Evolutionary conservation across 2,113 vertebrate species (phyloP), one percentile per base, ranked within the genome.

Genomic region (Psettodes erumei): DNA sequence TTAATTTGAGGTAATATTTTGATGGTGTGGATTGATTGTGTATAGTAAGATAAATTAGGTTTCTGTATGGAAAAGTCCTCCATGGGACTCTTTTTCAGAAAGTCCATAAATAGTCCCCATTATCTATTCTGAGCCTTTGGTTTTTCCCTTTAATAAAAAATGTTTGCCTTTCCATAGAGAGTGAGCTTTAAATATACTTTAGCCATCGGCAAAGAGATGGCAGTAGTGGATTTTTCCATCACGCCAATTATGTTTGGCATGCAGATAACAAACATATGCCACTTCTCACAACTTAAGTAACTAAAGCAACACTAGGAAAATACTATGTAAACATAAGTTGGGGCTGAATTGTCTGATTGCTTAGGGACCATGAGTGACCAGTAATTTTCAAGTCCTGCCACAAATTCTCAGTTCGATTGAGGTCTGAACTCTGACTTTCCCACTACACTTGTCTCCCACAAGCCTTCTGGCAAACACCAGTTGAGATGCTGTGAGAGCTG

Each of bases 351-450:
- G 23, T 27, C 25, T 27, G 15, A 50, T 35, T 35, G 9, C 40
- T 25, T 2, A 5, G 4, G 3, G 8, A 32, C 19, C 12, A 13
- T 47, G 54, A 59, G 30, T 70, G 28, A 47, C 47, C 55, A 37
- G 30, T 48, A 18, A 53, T 48, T 62, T 62, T 63, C 18, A 42
- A n/a, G 75, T 71, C 55, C 37, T 45, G 16, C 12, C 43, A 72
- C 28, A 43, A 43, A 59, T 65, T 65, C 35, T 50, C 27, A 60
- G 18, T 65, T 47, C 58, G n/a, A 78, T 71, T 78, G 10, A 0
- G 0, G 51, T 33, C 40, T 64, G 15, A 16, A 71, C n/a, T 40
- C 13, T 32, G 40, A 33, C 15, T 33, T 64, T 43, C n/a, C 18
- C 11, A 7, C 19, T n/a, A 42, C 33, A 28, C 40, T 71, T 28